Conservation (phyloP, 1,140 invertebrate genomes). For the Tetragonula clypearis region DNA sequence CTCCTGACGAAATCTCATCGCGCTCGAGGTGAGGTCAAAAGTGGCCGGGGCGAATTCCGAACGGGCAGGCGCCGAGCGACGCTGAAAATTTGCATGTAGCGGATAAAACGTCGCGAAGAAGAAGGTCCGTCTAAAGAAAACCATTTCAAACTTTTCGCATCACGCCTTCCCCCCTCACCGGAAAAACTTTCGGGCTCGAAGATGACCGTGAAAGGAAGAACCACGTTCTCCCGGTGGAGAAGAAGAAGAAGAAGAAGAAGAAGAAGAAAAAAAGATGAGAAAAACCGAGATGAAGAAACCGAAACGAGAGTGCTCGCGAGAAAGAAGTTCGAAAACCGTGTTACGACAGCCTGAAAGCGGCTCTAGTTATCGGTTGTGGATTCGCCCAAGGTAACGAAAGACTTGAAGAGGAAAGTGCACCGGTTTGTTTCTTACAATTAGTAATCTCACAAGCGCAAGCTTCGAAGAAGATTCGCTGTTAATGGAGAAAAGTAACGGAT, state of each 20-base stretch:
- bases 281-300: neutral
- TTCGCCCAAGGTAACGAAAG: neutral
- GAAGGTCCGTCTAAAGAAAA: slow-evolving; percentile 46
- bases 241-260: no score
- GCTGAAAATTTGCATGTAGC: slow-evolving; percentile 58
- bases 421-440: neutral
- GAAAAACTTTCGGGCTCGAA: slow-evolving; percentile 16
- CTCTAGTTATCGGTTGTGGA: slow-evolving; percentile 5
- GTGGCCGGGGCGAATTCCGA: slow-evolving; percentile 27
- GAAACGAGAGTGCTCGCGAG: neutral
- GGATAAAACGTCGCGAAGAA: slow-evolving; percentile 46
- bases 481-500: neutral
- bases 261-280: neutral
- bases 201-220: slow-evolving; percentile 59
- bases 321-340: slow-evolving; percentile 3
- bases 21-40: slow-evolving; percentile 18
- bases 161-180: slow-evolving; percentile 35
- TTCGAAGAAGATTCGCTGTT: neutral
- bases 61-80: neutral
- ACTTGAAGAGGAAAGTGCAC: neutral
- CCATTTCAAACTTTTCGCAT: slow-evolving; percentile 63
- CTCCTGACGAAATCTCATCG: slow-evolving; percentile 38
- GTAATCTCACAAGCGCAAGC: neutral
- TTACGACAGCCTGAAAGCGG: slow-evolving; percentile 6
- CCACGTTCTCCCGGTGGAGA: no score